Evolutionary conservation across 2,113 vertebrate species (phyloP).

Genomic region (Dryoscopus gambensis): DNA sequence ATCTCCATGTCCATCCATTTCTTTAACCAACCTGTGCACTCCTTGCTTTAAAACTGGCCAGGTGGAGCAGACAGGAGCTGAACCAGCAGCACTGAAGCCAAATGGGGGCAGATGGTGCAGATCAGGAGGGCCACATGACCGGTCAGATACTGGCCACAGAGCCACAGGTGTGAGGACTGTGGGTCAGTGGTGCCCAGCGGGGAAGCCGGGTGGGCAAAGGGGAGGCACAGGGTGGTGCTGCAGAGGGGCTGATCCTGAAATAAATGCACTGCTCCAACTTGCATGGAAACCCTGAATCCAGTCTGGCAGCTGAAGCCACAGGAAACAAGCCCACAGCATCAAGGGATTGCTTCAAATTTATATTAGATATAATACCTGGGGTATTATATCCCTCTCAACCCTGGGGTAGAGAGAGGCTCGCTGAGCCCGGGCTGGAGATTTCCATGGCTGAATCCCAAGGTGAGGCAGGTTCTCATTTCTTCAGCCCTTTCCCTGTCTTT

Average conservation of each 20-base stretch:
- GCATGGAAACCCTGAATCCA: not conserved
- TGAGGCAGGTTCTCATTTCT: not conserved
- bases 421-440: not conserved
- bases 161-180: rapidly evolving
- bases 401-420: no score
- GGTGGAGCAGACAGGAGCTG: not conserved
- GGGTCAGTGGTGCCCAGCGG: not conserved
- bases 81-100: not conserved
- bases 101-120: not conserved
- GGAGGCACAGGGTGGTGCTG: rapidly evolving
- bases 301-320: not conserved
- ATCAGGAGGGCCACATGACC: rapidly evolving
- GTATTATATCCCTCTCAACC: no score
- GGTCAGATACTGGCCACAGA: not conserved
- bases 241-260: not conserved
- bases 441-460: not conserved
- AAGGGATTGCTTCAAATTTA: not conserved
- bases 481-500: not conserved
- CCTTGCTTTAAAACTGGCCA: not conserved
- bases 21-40: not conserved
- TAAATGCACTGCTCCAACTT: rapidly evolving
- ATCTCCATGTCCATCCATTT: not conserved
- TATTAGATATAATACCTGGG: not conserved
- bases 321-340: not conserved
- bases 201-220: not conserved